phyloP scores from a whole-genome alignment of 2,888 invertebrate genomes.

The Lasioglossum pauxillum region DNA sequence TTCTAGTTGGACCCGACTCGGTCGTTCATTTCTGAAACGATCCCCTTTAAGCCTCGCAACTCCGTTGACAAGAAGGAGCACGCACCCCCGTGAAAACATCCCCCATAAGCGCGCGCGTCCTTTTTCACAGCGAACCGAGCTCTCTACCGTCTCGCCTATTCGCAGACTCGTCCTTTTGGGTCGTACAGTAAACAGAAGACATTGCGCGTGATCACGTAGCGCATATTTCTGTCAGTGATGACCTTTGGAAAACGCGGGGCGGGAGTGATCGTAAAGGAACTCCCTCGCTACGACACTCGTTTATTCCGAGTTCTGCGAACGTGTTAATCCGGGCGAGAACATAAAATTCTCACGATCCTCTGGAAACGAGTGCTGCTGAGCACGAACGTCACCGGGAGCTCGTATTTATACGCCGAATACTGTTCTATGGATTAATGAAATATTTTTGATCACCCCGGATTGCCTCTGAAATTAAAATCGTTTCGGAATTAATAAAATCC shows the following conservation, averaged over 20 bases:
- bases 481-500: neutral
- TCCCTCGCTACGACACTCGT: neutral
- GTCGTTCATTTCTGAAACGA: slow-evolving; percentile 27
- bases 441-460: neutral
- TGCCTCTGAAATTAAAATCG: neutral
- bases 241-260: neutral
- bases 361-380: neutral
- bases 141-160: slow-evolving; percentile 23
- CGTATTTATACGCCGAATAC: slow-evolving; percentile 3
- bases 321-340: slow-evolving; percentile 8
- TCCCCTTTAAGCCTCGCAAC: slow-evolving; percentile 25
- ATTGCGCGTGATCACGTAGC: neutral
- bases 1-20: neutral
- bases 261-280: neutral
- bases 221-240: neutral
- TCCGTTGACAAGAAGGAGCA: neutral
- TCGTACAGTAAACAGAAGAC: neutral
- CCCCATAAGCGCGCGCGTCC: neutral
- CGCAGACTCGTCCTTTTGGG: neutral
- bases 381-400: neutral
- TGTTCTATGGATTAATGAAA: slow-evolving; percentile 9
- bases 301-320: slow-evolving; percentile 13
- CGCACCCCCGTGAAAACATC: neutral
- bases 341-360: slow-evolving; percentile 12
- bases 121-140: neutral